Evolutionary conservation across 2,888 invertebrate genomes (phyloP), one percentile per base, ranked within the genome.

Genomic region (Lydus trimaculatus): DNA sequence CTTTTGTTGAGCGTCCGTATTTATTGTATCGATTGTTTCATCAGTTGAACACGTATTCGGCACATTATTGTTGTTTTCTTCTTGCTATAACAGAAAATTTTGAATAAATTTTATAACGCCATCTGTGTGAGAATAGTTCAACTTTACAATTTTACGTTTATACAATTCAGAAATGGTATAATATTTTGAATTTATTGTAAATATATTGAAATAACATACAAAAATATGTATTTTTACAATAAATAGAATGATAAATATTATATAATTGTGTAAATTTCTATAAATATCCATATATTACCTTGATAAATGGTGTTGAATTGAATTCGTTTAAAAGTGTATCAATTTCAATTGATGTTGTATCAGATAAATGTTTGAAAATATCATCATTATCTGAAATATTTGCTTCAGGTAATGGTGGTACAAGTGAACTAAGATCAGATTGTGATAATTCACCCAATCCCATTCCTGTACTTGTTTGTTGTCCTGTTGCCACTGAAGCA

Each of bases 301-400:
- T 92, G 80, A 92, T 92, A 83, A 92, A 92, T 76, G 90, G 88
- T 73, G 83, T 85, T 60, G 84, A 84, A 76, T 92, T 92, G 79
- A 94, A 88, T 84, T 94, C 94, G 70, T 92, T 91, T 78, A 94
- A 89, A 81, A 94, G 90, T 76, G 91, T 93, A 81, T 96, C 96
- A 77, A 96, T 90, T 84, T 96, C 95, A 81, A 96, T 95, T 69
- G 94, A 91, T 66, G 93, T 92, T 64, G 94, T 92, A 79, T 95
- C 95, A 39, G 92, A 92, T 58, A 94, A 87, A 83, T 94, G 94
- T 78, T 93, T 93, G 80, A 94, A 91, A 71, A 94, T 90, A 78
- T 94, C 94, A 75, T 94, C 94, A 62, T 92, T 91, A 81, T 93
- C 93, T 61, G 74, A 73, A 59, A 82, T 81, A 43, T 76, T 79